phyloP scores from a whole-genome alignment of 2,888 invertebrate species.

The Hesperia comma region DNA sequence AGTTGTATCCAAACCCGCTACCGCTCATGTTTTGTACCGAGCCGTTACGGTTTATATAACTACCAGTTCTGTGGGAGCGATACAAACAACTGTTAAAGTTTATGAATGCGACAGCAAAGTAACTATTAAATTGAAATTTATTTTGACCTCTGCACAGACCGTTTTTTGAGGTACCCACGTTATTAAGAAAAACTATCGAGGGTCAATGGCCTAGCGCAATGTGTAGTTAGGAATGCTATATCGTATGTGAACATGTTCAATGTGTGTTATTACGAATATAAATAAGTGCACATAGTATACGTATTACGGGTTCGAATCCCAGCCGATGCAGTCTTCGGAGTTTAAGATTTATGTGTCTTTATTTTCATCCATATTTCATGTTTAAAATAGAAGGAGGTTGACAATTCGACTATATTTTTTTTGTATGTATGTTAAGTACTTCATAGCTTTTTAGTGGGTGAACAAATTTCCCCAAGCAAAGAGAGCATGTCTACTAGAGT shows the following conservation, averaged over 20 bases:
- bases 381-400: no score
- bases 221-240: background rate
- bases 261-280: no score
- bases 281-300: no score
- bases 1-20: constrained; percentile 24
- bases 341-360: no score
- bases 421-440: no score
- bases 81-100: constrained; percentile 39
- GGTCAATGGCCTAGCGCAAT: constrained; percentile 28
- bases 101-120: constrained; percentile 42
- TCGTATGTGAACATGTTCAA: no score
- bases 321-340: background rate
- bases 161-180: constrained; percentile 31
- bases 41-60: constrained; percentile 45
- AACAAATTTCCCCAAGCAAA: no score
- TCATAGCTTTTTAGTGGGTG: no score
- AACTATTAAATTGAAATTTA: constrained; percentile 49
- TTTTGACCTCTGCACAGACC: constrained; percentile 43
- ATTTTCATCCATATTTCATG: no score
- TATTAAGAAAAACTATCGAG: constrained; percentile 26
- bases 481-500: no score
- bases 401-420: no score
- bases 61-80: constrained; percentile 52
- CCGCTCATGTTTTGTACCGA: constrained; percentile 37
- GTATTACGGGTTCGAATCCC: background rate